Percentiles rank a stretch among this genome's conserved stretches.
phyloP scores from a whole-genome alignment of 2,113 vertebrate genomes.

The Cranoglanis bouderius region DNA sequence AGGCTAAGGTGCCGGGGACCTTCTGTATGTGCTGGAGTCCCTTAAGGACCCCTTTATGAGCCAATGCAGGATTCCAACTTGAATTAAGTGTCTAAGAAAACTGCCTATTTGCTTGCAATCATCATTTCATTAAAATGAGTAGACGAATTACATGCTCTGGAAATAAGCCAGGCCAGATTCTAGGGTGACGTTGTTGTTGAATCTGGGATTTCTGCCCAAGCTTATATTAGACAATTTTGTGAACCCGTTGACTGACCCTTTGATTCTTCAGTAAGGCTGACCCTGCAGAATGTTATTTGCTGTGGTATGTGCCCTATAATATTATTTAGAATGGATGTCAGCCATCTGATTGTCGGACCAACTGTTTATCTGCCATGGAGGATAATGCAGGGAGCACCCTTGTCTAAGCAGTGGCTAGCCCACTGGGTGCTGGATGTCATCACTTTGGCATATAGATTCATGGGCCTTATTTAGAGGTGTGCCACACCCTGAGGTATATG shows the following conservation, averaged over 20 bases:
- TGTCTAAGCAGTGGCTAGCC: background rate
- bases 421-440: background rate
- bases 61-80: background rate
- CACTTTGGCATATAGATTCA: background rate
- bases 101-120: background rate
- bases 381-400: background rate
- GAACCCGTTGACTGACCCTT: background rate
- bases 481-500: background rate
- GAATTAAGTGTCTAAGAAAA: background rate
- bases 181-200: background rate
- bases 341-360: background rate
- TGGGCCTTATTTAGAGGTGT: background rate
- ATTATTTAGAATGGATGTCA: background rate
- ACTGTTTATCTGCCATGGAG: background rate
- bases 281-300: background rate
- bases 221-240: background rate
- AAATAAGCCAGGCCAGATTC: background rate
- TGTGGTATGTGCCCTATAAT: background rate
- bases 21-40: background rate
- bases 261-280: background rate
- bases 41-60: background rate
- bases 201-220: background rate
- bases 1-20: background rate
- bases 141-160: background rate
- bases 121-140: background rate